These are phyloP conservation scores for Tetramorium simillimum DNA, from an alignment of 1,140 invertebrate genomes.

Conservation along the genomic window DNA sequence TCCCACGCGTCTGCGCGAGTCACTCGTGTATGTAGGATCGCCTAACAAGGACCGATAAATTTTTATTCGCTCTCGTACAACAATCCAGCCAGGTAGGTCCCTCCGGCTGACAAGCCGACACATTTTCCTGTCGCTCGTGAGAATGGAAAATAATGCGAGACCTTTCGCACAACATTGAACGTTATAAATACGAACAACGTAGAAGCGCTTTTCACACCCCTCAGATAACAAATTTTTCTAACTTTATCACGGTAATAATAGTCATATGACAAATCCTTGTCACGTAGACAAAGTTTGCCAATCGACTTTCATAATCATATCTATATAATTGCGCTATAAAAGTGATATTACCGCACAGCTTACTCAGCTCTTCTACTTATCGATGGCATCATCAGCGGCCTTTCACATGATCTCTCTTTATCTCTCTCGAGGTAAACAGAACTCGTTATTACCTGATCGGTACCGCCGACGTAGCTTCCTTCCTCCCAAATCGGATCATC, in stretches of 20 bases:
- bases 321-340: constrained; percentile 20
- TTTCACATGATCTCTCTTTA: constrained; percentile 25
- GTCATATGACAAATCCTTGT: not conserved
- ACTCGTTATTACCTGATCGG: constrained; percentile 62
- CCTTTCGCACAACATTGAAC: not conserved
- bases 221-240: not conserved
- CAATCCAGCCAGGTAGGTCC: constrained; percentile 25
- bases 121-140: constrained; percentile 51
- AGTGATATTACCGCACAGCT: constrained; percentile 38
- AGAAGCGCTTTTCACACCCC: not conserved
- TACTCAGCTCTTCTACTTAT: constrained; percentile 52
- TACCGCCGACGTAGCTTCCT: constrained; percentile 52
- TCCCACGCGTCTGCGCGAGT: constrained; percentile 51
- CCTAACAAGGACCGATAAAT: constrained; percentile 64
- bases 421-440: constrained; percentile 19
- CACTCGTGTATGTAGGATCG: constrained; percentile 5
- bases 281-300: not conserved
- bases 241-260: not conserved
- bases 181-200: not conserved
- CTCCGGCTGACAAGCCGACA: not conserved
- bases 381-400: constrained; percentile 45
- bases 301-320: constrained; percentile 37
- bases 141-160: constrained; percentile 39
- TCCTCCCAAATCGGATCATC: constrained; percentile 87
- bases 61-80: constrained; percentile 34